Conservation (phyloP, 2,888 invertebrate genomes). For the Apamea crenata region DNA sequence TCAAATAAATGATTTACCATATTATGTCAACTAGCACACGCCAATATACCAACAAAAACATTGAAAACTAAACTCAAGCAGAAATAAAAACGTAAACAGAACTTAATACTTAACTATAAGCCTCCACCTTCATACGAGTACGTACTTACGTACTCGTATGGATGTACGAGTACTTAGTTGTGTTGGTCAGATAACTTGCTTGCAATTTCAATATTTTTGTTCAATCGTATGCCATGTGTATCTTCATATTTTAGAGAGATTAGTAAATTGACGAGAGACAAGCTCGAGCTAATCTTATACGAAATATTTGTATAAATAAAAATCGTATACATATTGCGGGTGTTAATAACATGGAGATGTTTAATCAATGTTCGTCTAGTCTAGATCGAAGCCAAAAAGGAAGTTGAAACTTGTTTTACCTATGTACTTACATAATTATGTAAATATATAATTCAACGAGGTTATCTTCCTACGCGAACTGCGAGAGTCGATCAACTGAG, state of each 20-base stretch:
- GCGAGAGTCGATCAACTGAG: slow-evolving; percentile 38
- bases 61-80: neutral
- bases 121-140: neutral
- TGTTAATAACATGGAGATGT: neutral
- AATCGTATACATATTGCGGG: too few relatives aligned
- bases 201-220: neutral
- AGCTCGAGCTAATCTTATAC: neutral
- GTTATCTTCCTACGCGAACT: slow-evolving; percentile 46
- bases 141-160: too few relatives aligned
- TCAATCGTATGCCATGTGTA: neutral
- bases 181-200: neutral
- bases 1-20: neutral
- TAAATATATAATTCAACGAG: slow-evolving; percentile 31
- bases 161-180: neutral
- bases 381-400: slow-evolving; percentile 30
- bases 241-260: neutral
- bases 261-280: neutral
- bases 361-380: slow-evolving; percentile 9
- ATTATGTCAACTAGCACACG: neutral
- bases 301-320: neutral
- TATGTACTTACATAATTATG: slow-evolving; percentile 46
- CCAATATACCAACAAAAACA: neutral
- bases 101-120: neutral
- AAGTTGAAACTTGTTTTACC: slow-evolving; percentile 46
- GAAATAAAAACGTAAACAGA: neutral